Evolutionary conservation across 2,888 invertebrate genomes (phyloP), one percentile per base, ranked within the genome.

Genomic region (Rhamphomyia laevipes): DNA sequence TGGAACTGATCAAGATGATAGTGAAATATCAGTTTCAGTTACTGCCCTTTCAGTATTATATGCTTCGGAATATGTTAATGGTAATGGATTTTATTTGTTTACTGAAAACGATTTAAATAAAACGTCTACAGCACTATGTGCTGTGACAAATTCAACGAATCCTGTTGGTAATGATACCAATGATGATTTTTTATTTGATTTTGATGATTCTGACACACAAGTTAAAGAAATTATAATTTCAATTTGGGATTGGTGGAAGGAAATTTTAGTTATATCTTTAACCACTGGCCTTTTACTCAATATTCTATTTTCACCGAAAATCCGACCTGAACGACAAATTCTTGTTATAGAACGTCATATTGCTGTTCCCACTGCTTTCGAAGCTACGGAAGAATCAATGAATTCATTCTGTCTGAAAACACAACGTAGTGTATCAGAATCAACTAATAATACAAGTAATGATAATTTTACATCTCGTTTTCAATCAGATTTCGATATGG

Each of bases 161-260:
- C 2, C 16, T 10, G 18, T 46, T 30, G 38, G 11, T 13, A 43
- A 23, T 33, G 31, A 23, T 23, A 27, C 9, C 2, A 41, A 51
- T 57, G 62, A 63, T 38, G 65, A 67, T 48, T 55, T 64, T 4
- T 60, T 58, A 44, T 67, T 65, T 37, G 64, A 63, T 48, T 63
- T 68, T 30, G 73, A 74, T 30, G 75, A 76, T n/a, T 70, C 73
- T 21, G 76, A 77, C 50, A 78, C 77, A 11, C 78, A 81, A 16
- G 77, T 82, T 0, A 80, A 82, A 64, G 76, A 84, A 3, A 81
- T 85, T 53, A 81, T 84, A 40, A 77, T 80, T 12, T 84, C 86
- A 0, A 67, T 89, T 0, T 87, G 86, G 83, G 81, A 80, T 66
- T 88, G 85, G 82, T 89, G 83, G 84, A 87, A 83, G 68, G 88